These are phyloP conservation scores for Pristiophorus japonicus DNA, from an alignment of 2,113 vertebrate genomes.

Conservation along the genomic window DNA sequence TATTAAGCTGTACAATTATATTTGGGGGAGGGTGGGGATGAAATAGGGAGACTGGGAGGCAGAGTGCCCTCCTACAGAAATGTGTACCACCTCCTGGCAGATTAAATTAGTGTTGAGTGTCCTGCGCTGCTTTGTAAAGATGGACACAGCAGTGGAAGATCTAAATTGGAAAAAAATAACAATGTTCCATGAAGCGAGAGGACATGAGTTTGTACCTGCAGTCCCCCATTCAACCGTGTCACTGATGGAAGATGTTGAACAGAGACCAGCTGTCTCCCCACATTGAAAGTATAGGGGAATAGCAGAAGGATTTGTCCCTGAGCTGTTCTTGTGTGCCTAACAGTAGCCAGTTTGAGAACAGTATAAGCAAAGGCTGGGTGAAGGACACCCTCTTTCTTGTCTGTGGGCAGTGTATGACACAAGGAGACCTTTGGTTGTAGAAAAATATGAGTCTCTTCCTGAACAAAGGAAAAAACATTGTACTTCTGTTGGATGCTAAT, in stretches of 20 bases:
- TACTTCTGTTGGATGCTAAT: constrained; percentile 3
- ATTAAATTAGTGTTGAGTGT: neutral
- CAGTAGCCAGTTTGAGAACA: neutral
- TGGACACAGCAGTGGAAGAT: neutral
- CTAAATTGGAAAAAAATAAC: no score
- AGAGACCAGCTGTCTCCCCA: neutral
- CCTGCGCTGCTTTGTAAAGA: neutral
- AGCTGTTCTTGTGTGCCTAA: neutral
- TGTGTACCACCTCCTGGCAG: neutral
- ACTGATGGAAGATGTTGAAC: neutral
- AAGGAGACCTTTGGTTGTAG: neutral
- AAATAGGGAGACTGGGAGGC: neutral
- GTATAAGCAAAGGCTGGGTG: constrained; percentile 12
- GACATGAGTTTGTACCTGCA: neutral
- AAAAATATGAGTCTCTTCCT: neutral
- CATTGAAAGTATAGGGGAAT: neutral
- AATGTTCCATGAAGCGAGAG: neutral
- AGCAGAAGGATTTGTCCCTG: neutral
- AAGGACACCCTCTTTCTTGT: neutral
- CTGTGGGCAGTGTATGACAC: neutral
- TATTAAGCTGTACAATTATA: neutral
- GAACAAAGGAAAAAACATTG: neutral
- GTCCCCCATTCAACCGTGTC: neutral
- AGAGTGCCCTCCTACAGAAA: neutral
- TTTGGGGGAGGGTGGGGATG: neutral